These are phyloP conservation scores for Coregonus clupeaformis DNA, from an alignment of 2,113 vertebrate genomes.

Conservation along the genomic window DNA sequence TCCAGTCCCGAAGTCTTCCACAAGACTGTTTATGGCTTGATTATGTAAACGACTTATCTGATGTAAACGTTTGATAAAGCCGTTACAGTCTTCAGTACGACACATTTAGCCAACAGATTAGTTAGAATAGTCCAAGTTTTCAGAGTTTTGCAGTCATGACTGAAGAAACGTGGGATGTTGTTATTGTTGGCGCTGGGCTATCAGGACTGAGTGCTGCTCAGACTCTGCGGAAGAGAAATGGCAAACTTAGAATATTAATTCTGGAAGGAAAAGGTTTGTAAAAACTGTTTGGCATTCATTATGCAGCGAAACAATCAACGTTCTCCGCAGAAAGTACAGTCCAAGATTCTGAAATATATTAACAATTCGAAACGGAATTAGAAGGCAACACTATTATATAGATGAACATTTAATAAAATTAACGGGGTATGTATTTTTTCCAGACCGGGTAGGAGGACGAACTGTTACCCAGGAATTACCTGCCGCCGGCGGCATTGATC, in stretches of 20 bases:
- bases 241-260: conserved; percentile 59
- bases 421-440: background rate
- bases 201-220: conserved; percentile 71
- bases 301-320: no score
- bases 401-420: no score
- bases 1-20: no score
- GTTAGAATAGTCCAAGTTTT: background rate
- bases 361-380: no score
- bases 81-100: no score
- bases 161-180: conserved; percentile 62
- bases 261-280: conserved; percentile 73
- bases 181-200: conserved; percentile 72
- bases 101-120: background rate
- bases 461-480: conserved; percentile 62
- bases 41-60: no score
- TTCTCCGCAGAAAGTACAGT: no score
- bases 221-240: conserved; percentile 54
- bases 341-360: no score
- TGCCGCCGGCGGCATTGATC: conserved; percentile 59
- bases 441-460: conserved; percentile 73
- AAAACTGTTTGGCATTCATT: background rate
- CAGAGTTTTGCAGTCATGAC: conserved; percentile 42
- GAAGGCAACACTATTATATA: no score
- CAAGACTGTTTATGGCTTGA: no score
- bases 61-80: no score